phyloP scores from a whole-genome alignment of 2,797 vertebrate genomes.

The Hemitrygon akajei region DNA sequence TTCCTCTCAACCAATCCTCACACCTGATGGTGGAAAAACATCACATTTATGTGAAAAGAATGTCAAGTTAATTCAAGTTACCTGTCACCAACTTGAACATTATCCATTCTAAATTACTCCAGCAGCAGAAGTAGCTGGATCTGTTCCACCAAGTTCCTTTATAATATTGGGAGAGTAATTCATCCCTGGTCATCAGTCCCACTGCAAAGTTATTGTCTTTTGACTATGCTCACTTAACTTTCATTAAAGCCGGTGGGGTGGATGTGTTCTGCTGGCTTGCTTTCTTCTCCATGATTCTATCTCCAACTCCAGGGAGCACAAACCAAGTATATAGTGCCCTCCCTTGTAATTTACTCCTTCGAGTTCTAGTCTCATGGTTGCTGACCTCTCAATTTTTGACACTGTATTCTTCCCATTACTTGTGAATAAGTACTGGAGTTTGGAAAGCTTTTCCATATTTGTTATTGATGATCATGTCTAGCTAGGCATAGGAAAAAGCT shows the following conservation, averaged over 20 bases:
- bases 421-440: neutral
- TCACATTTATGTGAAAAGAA: neutral
- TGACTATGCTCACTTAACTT: too few relatives aligned
- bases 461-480: neutral
- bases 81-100: neutral
- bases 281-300: too few relatives aligned
- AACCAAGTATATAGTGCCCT: neutral
- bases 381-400: neutral
- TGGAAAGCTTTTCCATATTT: neutral
- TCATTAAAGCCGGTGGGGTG: too few relatives aligned
- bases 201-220: too few relatives aligned
- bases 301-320: neutral
- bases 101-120: neutral
- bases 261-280: too few relatives aligned
- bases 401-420: neutral
- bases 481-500: neutral
- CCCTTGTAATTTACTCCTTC: neutral
- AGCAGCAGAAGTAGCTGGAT: neutral
- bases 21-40: too few relatives aligned
- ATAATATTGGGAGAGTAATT: too few relatives aligned
- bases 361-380: neutral
- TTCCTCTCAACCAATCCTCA: too few relatives aligned
- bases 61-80: neutral
- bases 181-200: too few relatives aligned
- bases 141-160: neutral